These are phyloP conservation scores for Centropus unirufus DNA, from an alignment of 2,113 vertebrate genomes.

Conservation along the genomic window DNA sequence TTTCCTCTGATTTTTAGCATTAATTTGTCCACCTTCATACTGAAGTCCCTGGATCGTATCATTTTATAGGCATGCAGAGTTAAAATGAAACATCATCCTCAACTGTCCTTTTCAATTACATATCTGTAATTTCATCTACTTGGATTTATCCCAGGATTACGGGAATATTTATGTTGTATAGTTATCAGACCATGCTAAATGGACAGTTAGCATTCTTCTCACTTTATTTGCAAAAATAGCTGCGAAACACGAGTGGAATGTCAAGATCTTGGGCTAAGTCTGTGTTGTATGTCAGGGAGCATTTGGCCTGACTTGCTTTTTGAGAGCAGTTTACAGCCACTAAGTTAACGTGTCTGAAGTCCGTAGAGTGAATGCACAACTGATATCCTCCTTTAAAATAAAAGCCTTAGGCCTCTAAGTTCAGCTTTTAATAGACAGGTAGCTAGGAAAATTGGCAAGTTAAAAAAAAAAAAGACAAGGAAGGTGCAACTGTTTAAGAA, in stretches of 20 bases:
- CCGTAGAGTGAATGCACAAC: background rate
- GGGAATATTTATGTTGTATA: constrained; percentile 28
- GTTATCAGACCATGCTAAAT: constrained; percentile 31
- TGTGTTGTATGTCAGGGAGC: background rate
- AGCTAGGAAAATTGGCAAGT: background rate
- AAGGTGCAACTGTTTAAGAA: background rate
- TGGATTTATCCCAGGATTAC: constrained; percentile 2
- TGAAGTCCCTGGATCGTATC: background rate
- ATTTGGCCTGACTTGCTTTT: background rate
- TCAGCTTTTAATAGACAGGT: background rate
- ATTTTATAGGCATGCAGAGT: constrained; percentile 32
- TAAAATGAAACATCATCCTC: constrained; percentile 55
- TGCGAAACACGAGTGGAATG: background rate
- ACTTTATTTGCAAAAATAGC: constrained; percentile 2
- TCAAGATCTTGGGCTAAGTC: background rate
- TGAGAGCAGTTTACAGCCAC: background rate
- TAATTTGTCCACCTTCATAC: constrained; percentile 11
- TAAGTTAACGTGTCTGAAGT: rapidly evolving
- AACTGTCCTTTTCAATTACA: constrained; percentile 51
- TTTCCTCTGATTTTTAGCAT: constrained; percentile 10
- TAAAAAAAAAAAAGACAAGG: background rate
- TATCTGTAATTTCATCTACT: background rate
- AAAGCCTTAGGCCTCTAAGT: background rate
- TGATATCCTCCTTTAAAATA: background rate
- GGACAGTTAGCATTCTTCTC: background rate